These are phyloP conservation scores for Ciconia stormi DNA, from an alignment of 2,113 vertebrate genomes.

Conservation along the genomic window DNA sequence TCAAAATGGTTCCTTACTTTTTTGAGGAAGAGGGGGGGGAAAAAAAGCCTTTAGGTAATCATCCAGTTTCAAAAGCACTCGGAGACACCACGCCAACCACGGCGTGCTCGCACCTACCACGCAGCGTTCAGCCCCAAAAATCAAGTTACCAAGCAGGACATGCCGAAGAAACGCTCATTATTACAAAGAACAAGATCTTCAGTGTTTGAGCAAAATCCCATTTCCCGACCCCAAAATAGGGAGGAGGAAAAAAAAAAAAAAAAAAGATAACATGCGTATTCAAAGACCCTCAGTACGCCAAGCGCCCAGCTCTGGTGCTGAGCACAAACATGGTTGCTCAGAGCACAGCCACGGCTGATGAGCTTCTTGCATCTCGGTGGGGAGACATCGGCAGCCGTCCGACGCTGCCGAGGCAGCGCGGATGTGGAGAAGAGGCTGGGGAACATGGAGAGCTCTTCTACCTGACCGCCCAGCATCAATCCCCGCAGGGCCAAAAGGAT, in stretches of 20 bases:
- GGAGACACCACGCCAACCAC: background rate
- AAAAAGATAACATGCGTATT: background rate
- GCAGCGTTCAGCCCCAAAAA: background rate
- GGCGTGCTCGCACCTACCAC: rapidly evolving
- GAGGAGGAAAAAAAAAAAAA: background rate
- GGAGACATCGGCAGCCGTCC: background rate
- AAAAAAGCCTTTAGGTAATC: background rate
- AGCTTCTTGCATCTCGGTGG: background rate
- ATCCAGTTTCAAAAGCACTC: background rate
- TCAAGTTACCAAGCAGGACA: background rate
- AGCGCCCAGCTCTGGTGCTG: background rate
- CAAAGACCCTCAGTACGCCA: rapidly evolving
- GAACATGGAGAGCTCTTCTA: background rate
- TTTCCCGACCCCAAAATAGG: background rate
- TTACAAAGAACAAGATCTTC: background rate
- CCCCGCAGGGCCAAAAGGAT: background rate
- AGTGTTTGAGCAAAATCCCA: background rate
- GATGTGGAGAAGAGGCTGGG: background rate
- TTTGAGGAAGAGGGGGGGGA: background rate
- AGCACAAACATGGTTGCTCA: rapidly evolving
- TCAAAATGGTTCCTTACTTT: background rate
- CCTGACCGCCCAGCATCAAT: background rate
- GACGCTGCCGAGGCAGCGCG: background rate
- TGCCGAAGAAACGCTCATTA: background rate
- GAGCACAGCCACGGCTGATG: background rate